Conservation (phyloP, 2,888 invertebrate species). For the Brachyopa scutellaris region DNA sequence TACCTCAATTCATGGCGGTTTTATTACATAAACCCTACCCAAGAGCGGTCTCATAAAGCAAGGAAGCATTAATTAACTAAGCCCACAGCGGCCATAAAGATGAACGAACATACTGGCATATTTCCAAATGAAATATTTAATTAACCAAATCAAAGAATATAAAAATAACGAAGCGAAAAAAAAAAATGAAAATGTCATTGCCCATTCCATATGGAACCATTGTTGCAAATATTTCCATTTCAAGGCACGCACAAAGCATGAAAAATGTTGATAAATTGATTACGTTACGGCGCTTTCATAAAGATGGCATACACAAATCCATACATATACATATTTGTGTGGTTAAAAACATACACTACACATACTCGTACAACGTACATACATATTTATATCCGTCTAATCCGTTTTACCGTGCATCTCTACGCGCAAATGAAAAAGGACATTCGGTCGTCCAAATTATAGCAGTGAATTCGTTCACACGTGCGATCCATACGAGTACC, state of each 20-base stretch:
- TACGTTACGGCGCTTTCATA: slow-evolving; percentile 9
- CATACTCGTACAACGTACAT: too few relatives aligned
- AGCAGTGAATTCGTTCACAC: slow-evolving; percentile 47
- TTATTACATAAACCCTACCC: too few relatives aligned
- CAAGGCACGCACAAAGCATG: slow-evolving; percentile 41
- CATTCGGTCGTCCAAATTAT: slow-evolving; percentile 58
- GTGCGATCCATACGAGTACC: slow-evolving; percentile 32
- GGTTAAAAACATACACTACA: too few relatives aligned
- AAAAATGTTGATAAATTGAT: slow-evolving; percentile 52
- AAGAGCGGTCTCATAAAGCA: too few relatives aligned
- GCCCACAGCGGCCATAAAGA: neutral
- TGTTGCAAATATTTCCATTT: slow-evolving; percentile 56
- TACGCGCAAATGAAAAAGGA: slow-evolving; percentile 48
- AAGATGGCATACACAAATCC: neutral
- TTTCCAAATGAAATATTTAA: slow-evolving; percentile 31
- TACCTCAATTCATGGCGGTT: too few relatives aligned
- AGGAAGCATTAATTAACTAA: neutral
- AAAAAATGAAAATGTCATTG: slow-evolving; percentile 37
- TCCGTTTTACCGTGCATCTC: slow-evolving; percentile 39
- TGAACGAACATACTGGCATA: too few relatives aligned
- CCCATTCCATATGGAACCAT: slow-evolving; percentile 36
- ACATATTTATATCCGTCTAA: too few relatives aligned
- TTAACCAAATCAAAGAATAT: slow-evolving; percentile 31
- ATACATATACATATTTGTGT: slow-evolving; percentile 20
- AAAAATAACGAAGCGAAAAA: slow-evolving; percentile 21